These are phyloP conservation scores for Cotesia chilonis DNA, from an alignment of 1,140 invertebrate genomes.

Conservation along the genomic window DNA sequence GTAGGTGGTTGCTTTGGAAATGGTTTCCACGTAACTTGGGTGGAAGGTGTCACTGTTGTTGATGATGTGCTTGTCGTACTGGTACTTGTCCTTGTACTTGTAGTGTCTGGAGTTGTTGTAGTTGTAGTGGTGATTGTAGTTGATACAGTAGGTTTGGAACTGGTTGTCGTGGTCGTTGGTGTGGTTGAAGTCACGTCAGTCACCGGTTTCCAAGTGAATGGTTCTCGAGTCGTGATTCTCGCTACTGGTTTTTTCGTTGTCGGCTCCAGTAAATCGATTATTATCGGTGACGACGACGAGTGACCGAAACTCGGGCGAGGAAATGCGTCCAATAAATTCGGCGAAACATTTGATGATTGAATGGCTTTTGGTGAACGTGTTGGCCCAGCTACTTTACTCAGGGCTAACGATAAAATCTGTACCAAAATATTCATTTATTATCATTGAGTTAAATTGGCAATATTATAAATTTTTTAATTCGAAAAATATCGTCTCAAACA, in stretches of 20 bases:
- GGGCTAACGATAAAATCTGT: slow-evolving; percentile 59
- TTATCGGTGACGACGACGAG: slow-evolving; percentile 45
- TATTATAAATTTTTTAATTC: background rate
- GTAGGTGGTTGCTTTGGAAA: slow-evolving; percentile 31
- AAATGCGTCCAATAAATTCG: slow-evolving; percentile 45
- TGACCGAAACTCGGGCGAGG: slow-evolving; percentile 17
- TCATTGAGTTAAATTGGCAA: background rate
- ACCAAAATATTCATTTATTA: slow-evolving; percentile 20
- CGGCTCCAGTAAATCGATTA: slow-evolving; percentile 49
- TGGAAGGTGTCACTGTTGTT: slow-evolving; percentile 41
- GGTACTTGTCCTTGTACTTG: slow-evolving; percentile 22
- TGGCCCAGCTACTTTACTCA: slow-evolving; percentile 49
- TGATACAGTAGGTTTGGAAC: slow-evolving; percentile 19
- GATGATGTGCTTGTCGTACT: slow-evolving; percentile 51
- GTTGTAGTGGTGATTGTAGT: slow-evolving; percentile 43
- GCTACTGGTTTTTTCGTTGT: slow-evolving; percentile 29
- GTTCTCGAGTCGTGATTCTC: slow-evolving; percentile 22
- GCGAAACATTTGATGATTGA: slow-evolving; percentile 42
- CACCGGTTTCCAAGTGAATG: slow-evolving; percentile 42
- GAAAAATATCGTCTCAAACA: no score
- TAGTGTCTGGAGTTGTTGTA: slow-evolving; percentile 58
- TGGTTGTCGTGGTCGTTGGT: background rate
- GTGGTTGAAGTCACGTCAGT: slow-evolving; percentile 21
- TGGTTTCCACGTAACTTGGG: slow-evolving; percentile 15
- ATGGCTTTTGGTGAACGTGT: slow-evolving; percentile 60